Evolutionary conservation across 2,888 invertebrate genomes (phyloP), one percentile per base, ranked within the genome.

Genomic region (Metellina segmentata): DNA sequence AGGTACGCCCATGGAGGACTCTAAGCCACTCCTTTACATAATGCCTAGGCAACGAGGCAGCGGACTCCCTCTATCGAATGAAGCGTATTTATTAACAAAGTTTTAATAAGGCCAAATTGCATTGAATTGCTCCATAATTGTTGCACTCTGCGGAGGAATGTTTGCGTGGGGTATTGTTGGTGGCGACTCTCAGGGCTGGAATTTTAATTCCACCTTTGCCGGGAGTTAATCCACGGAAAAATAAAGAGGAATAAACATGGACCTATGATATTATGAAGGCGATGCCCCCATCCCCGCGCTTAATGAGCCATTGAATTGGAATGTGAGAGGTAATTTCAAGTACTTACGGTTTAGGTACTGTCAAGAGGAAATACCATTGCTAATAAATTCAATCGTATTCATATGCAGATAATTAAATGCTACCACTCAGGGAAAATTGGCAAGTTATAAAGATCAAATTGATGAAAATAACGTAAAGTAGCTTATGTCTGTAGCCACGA

Each of bases 71-170:
- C 20, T 77, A 86, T 79, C 79, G 72, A 70, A 20, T n/a, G 79
- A 70, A 61, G 72, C 69, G 83, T 78, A 85, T 90, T 90, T 90
- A 90, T 90, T 90, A 90, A 90, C 85, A 51, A 90, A 90, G 85
- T 90, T 90, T 79, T 90, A 90, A 90, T 90, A 78, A 90, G 89
- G 72, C 20, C 53, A 74, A 89, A 75, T 89, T 74, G 82, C 82
- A 77, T 71, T 89, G 70, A 82, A 89, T 89, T 51, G 77, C 70
- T 77, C 70, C 8, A 34, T 89, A 89, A 89, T 89, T 89, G 82
- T 77, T 82, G 77, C 89, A 82, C 61, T 61, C 34, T 88, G 79
- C 69, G 51, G 69, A 8, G 69, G 75, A 61, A 69, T 61, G 85
- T 52, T 19, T 16, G 75, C 48, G 71, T 5, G 61, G n/a, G 9